phyloP scores from a whole-genome alignment of 2,113 vertebrate species.

The Engystomops pustulosus region DNA sequence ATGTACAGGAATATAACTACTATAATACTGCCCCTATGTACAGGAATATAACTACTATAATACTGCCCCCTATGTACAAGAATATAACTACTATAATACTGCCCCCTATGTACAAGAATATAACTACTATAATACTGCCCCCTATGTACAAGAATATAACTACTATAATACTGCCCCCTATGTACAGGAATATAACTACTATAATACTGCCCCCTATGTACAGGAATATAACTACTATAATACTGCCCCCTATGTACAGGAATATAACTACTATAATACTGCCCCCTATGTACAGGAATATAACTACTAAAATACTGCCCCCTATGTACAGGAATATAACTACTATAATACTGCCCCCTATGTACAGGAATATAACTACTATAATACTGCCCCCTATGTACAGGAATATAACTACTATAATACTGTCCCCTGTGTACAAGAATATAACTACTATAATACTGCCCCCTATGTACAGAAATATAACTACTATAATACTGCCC shows the following conservation, averaged over 20 bases:
- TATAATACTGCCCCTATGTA: conserved; percentile 1
- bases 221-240: background rate
- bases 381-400: background rate
- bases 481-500: conserved; percentile 2
- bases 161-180: too few species aligned
- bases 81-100: background rate
- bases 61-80: background rate
- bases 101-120: background rate
- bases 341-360: too few species aligned
- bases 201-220: background rate
- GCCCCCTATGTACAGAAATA: background rate
- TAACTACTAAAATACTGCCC: too few species aligned
- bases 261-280: too few species aligned
- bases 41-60: background rate
- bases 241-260: background rate
- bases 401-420: background rate
- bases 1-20: background rate
- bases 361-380: background rate
- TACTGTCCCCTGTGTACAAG: background rate
- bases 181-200: too few species aligned
- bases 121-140: background rate
- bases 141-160: too few species aligned
- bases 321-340: too few species aligned
- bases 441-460: background rate
- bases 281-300: too few species aligned